Evolutionary conservation across 2,797 vertebrate genomes (phyloP), one percentile per base, ranked within the genome.

Genomic region (Danio tinwini): DNA sequence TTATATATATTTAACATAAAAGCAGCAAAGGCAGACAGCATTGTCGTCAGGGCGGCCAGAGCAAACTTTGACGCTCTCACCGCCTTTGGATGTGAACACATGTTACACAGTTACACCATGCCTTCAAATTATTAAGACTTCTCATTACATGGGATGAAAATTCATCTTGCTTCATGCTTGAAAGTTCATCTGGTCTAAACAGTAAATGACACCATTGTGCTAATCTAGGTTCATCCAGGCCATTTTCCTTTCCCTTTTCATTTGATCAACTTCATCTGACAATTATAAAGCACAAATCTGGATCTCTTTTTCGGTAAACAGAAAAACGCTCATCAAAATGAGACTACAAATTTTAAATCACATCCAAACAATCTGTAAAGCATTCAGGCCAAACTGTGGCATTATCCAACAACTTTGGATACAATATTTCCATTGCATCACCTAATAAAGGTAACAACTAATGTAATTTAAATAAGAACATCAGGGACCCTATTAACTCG

Each of bases 141-240:
- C 14, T 37, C 70, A 73, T 58, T 8, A 45, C 17, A 58, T 40
- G 9, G 7, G 17, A 6, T 59, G 7, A 16, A 73, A 73, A n/a
- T n/a, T n/a, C n/a, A n/a, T n/a, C n/a, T n/a, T n/a, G n/a, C n/a
- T 3, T 6, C 1, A 21, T 14, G 9, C 70, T 73, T 61, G 56
- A 59, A 39, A 74, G 21, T 39, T 74, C 8, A 61, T 74, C 44
- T 74, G 42, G 49, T 56, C 11, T 58, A 58, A 71, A 72, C 6
- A 1, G 5, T 58, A 72, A 72, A 72, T 16, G 7, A 45, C 39
- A 70, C 50, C 14, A 42, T 21, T 10, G 8, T 61, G 64, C 53
- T 77, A 68, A 68, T 58, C 49, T 39, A 69, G 29, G 37, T 11
- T 62, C 6, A 53, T 61, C 42, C 14, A 69, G 42, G 29, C 56